Evolutionary conservation across 2,113 vertebrate genomes (phyloP), one percentile per base, ranked within the genome.

Genomic region (Anhinga rufa): DNA sequence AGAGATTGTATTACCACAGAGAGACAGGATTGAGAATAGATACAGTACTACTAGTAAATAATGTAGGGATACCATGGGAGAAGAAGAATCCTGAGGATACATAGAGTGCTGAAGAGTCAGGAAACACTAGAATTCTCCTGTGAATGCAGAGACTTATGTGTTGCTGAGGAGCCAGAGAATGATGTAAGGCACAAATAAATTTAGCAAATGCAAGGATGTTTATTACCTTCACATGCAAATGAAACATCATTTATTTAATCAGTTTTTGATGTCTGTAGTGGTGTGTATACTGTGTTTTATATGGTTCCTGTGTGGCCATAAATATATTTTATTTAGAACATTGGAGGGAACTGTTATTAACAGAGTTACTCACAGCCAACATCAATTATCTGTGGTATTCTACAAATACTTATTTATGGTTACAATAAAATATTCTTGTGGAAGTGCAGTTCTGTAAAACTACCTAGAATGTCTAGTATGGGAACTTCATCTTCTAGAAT

Each of bases 221-320:
- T 95, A 95, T 96, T 91, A 81, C 48, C 48, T 91, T 94, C 83
- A 90, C 48, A 91, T 86, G 88, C 83, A 97, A 96, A 96, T 92
- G 81, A 95, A 96, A 52, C 82, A 71, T 86, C 62, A 92, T 93
- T 97, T 95, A 89, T 96, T 97, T 95, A 94, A 95, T 85, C 96
- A 96, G 78, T 40, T 93, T 95, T 96, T 96, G 90, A 97, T 95
- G 78, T 86, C 74, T 88, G 25, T 88, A 71, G 78, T 52, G 64
- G 54, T 60, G 61, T 68, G 25, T 85, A 49, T 57, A 40, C 38
- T 92, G 42, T 76, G 79, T 86, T 95, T 97, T 97, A 93, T 97
- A 93, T 81, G 26, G 83, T 82, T 96, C 77, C 93, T 93, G 6
- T 82, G 90, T 94, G 83, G 25, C 71, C 66, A 87, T 95, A 97